Percentiles rank a stretch among this genome's conserved stretches.
Conservation (phyloP, 2,888 invertebrate species). For the Caenorhabditis wallacei region DNA sequence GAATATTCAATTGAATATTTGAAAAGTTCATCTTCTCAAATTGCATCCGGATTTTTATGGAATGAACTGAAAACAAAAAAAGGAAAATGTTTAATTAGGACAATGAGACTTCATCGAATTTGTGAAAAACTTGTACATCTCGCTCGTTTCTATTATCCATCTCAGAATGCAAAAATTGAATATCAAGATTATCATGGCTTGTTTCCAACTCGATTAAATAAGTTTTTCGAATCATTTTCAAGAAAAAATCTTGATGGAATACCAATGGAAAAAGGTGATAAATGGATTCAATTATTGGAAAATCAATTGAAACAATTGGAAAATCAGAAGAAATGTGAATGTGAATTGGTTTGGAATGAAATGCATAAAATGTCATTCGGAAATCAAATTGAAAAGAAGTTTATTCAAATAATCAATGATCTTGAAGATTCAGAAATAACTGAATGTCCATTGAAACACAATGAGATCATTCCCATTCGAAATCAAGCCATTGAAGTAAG, state of each 20-base stretch:
- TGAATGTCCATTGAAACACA: neutral
- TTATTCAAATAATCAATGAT: conserved; percentile 9
- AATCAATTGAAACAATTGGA: neutral
- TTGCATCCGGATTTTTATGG: conserved; percentile 6
- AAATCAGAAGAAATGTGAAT: neutral
- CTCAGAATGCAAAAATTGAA: neutral
- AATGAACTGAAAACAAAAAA: conserved; percentile 1
- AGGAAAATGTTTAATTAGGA: conserved; percentile 23
- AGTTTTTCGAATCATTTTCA: conserved; percentile 17
- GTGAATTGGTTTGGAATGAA: conserved; percentile 3
- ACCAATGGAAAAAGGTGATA: conserved; percentile 1
- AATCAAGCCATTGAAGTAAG: neutral
- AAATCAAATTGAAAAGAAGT: conserved; percentile 20
- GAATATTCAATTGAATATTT: neutral
- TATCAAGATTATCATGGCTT: neutral
- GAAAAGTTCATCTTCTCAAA: neutral
- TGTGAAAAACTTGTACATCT: conserved; percentile 18
- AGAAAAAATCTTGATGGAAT: neutral
- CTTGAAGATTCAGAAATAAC: neutral
- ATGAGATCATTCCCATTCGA: neutral
- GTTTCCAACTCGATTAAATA: neutral
- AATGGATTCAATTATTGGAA: conserved; percentile 1
- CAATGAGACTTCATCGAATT: conserved; percentile 6
- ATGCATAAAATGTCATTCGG: conserved; percentile 19
- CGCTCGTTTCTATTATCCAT: neutral